phyloP scores from a whole-genome alignment of 2,113 vertebrate species.

The Isichthys henryi region DNA sequence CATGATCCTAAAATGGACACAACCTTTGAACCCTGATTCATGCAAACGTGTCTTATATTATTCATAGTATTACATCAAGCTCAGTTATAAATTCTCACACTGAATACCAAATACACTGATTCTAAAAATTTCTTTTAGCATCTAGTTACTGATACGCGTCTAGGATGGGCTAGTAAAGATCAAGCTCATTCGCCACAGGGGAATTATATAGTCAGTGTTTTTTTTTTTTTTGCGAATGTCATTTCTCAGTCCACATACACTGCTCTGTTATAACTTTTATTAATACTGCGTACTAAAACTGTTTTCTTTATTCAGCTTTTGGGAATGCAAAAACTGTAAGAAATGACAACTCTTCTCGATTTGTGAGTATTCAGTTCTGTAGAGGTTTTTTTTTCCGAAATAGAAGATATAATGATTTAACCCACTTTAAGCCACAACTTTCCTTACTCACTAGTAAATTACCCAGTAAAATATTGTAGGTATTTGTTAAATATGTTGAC shows the following conservation, averaged over 20 bases:
- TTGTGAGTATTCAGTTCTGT: conserved; percentile 73
- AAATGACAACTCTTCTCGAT: conserved; percentile 98
- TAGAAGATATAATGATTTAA: neutral
- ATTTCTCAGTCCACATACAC: too few species aligned
- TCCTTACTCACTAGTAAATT: neutral
- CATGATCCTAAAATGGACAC: neutral
- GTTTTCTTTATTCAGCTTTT: conserved; percentile 69
- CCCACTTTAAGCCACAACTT: neutral
- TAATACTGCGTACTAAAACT: neutral
- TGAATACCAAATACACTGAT: neutral
- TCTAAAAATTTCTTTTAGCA: neutral
- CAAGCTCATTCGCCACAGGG: neutral
- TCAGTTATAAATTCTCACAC: neutral
- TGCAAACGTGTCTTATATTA: neutral
- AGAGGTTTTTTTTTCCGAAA: neutral
- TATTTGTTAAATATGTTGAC: neutral
- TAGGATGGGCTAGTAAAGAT: neutral
- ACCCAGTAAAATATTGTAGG: neutral
- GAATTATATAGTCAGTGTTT: neutral
- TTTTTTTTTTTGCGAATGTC: neutral
- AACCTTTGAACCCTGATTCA: neutral
- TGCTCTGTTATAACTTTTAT: neutral
- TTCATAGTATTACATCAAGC: neutral
- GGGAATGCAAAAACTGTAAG: conserved; percentile 97
- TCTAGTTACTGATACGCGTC: neutral